Conservation (phyloP, 2,888 invertebrate genomes). For the Atherix ibis region DNA sequence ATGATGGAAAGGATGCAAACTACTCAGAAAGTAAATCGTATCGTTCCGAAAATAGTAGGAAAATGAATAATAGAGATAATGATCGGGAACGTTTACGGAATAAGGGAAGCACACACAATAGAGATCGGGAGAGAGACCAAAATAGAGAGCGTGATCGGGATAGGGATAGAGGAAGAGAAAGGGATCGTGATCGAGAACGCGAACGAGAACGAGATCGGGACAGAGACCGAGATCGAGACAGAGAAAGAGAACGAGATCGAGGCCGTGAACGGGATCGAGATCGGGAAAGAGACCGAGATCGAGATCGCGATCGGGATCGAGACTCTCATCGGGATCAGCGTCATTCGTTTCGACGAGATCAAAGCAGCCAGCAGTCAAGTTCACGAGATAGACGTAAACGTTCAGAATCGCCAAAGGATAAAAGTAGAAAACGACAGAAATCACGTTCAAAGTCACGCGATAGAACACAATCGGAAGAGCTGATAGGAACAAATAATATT, state of each 20-base stretch:
- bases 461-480: background rate
- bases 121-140: slow-evolving; percentile 10
- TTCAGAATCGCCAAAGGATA: slow-evolving; percentile 6
- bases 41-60: no score
- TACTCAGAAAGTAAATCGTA: no score
- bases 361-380: slow-evolving; percentile 9
- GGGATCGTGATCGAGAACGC: slow-evolving; percentile 10
- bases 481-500: background rate
- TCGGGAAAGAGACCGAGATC: slow-evolving; percentile 8
- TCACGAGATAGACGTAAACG: slow-evolving; percentile 6
- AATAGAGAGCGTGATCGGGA: slow-evolving; percentile 13
- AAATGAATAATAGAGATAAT: no score
- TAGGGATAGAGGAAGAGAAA: slow-evolving; percentile 11
- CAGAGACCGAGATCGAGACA: background rate
- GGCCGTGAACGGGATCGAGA: slow-evolving; percentile 1
- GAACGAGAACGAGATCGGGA: background rate
- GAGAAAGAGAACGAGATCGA: slow-evolving; percentile 6
- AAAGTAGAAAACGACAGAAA: slow-evolving; percentile 5
- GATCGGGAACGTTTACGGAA: no score
- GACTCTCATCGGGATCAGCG: slow-evolving; percentile 9
- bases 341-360: slow-evolving; percentile 16
- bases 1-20: no score
- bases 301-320: slow-evolving; percentile 11
- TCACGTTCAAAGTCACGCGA: slow-evolving; percentile 3
- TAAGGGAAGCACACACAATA: slow-evolving; percentile 1